Conservation (phyloP, 2,797 vertebrate genomes). For the Crenuchus spilurus region DNA sequence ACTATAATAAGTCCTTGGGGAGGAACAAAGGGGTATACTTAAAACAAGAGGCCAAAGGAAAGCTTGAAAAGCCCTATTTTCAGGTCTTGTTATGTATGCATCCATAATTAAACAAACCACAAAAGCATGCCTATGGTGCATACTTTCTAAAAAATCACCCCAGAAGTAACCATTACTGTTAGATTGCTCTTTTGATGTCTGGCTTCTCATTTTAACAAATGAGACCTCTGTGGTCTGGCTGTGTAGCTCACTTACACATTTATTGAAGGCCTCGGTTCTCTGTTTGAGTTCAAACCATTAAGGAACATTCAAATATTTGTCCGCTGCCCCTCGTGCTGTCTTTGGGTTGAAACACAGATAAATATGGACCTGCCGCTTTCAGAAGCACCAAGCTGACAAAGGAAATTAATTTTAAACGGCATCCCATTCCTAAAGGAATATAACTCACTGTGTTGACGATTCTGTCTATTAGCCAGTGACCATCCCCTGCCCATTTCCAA, state of each 20-base stretch:
- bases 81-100: slow-evolving; percentile 55
- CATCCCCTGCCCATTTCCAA: slow-evolving; percentile 69
- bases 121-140: slow-evolving; percentile 69
- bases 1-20: slow-evolving; percentile 60
- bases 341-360: slow-evolving; percentile 9
- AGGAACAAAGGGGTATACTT: slow-evolving; percentile 47
- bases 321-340: not conserved
- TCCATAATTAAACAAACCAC: slow-evolving; percentile 66
- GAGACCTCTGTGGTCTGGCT: slow-evolving; percentile 50
- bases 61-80: slow-evolving; percentile 55
- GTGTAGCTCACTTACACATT: slow-evolving; percentile 49
- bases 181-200: slow-evolving; percentile 54
- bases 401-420: slow-evolving; percentile 1
- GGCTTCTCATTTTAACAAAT: slow-evolving; percentile 71
- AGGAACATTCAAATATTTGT: not conserved
- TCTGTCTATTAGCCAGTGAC: slow-evolving; percentile 68
- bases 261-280: not conserved
- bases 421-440: slow-evolving; percentile 59
- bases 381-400: slow-evolving; percentile 13
- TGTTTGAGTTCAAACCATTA: not conserved
- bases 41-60: slow-evolving; percentile 47
- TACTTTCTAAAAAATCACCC: slow-evolving; percentile 58
- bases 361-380: slow-evolving; percentile 11
- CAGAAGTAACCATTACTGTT: slow-evolving; percentile 66
- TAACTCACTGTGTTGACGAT: slow-evolving; percentile 67